Conservation (phyloP, 1,140 invertebrate species). For the Trichoplusia ni region DNA sequence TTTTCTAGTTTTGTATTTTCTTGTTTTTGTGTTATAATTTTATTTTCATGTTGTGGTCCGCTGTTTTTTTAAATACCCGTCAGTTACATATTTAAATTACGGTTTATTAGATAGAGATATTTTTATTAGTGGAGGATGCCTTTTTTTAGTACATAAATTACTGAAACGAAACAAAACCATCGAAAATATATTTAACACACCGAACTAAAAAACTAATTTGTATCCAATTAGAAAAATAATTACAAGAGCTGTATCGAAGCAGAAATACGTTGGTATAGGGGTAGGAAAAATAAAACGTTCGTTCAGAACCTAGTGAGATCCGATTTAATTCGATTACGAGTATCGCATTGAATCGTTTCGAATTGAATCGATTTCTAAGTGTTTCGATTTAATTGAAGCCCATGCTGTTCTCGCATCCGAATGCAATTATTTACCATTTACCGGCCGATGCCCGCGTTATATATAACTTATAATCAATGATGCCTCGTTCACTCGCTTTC, state of each 20-base stretch:
- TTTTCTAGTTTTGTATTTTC: conserved; percentile 1
- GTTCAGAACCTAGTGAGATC: conserved; percentile 22
- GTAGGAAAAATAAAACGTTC: conserved; percentile 16
- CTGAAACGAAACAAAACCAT: too few relatives aligned
- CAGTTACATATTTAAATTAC: neutral
- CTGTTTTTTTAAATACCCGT: neutral
- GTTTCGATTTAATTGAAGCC: conserved; percentile 52
- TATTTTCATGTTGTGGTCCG: neutral
- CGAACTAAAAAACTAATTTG: conserved; percentile 4
- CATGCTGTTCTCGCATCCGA: conserved; percentile 30
- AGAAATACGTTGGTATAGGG: neutral
- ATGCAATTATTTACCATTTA: conserved; percentile 51
- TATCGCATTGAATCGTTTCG: conserved; percentile 44
- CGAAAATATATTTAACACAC: neutral
- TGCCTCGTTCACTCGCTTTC: conserved; percentile 17
- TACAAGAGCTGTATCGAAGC: conserved; percentile 17
- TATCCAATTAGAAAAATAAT: conserved; percentile 31
- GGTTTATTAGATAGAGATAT: too few relatives aligned
- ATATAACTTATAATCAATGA: conserved; percentile 27
- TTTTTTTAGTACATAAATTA: too few relatives aligned
- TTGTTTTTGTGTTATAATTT: neutral
- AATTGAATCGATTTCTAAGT: conserved; percentile 52
- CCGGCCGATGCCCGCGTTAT: conserved; percentile 28
- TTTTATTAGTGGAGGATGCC: too few relatives aligned
- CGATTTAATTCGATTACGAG: conserved; percentile 56